phyloP scores from a whole-genome alignment of 2,113 vertebrate genomes.

The Kryptolebias marmoratus region DNA sequence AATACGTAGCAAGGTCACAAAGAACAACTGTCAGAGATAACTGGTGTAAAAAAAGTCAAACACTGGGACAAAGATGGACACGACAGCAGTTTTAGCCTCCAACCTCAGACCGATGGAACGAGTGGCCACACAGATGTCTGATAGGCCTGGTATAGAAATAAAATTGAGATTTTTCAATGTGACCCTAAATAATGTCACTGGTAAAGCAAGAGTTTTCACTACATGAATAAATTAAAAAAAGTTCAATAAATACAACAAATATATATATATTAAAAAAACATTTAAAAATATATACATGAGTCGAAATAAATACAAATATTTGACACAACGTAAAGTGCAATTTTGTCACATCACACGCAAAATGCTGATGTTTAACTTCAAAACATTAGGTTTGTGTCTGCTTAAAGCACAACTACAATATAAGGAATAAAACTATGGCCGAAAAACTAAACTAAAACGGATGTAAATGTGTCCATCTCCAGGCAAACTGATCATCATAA shows the following conservation, averaged over 20 bases:
- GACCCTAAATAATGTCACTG: slow-evolving; percentile 20
- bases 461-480: slow-evolving; percentile 8
- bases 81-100: slow-evolving; percentile 28
- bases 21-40: slow-evolving; percentile 35
- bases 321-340: slow-evolving; percentile 79
- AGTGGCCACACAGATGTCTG: slow-evolving; percentile 42
- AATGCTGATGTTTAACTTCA: slow-evolving; percentile 40
- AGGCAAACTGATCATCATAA: slow-evolving; percentile 7
- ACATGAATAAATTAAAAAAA: slow-evolving; percentile 43
- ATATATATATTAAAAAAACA: slow-evolving; percentile 34
- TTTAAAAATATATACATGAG: slow-evolving; percentile 16
- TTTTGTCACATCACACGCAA: slow-evolving; percentile 48
- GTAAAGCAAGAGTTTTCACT: slow-evolving; percentile 25
- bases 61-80: slow-evolving; percentile 39
- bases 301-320: slow-evolving; percentile 42
- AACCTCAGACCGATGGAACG: slow-evolving; percentile 38
- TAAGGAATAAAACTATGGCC: slow-evolving; percentile 1
- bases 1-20: slow-evolving; percentile 49
- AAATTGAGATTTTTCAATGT: slow-evolving; percentile 24
- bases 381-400: slow-evolving; percentile 17
- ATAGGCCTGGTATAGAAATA: slow-evolving; percentile 31
- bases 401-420: slow-evolving; percentile 11
- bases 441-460: background rate
- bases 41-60: slow-evolving; percentile 26
- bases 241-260: slow-evolving; percentile 58